Base-by-base conservation (phyloP, 2,113 vertebrate species). In the Lipophrys pholis region DNA sequence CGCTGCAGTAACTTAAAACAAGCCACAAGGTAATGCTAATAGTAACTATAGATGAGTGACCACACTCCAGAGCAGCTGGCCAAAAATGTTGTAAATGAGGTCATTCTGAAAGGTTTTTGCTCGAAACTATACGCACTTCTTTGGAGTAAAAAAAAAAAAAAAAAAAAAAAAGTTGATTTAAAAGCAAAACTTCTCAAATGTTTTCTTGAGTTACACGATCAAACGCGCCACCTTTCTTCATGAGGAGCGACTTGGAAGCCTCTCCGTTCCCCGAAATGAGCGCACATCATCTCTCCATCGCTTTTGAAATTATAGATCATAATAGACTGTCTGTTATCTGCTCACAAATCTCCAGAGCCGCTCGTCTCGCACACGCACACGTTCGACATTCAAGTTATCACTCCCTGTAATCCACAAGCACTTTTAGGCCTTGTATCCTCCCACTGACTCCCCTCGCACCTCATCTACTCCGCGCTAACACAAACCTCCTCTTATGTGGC, bases 401-500 rank as follows among this genome's bases (percentile, higher is more conserved):
- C 79, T 83, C 83, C 66, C 69, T 80, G 59, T 85, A 89, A 90
- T 87, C 82, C 75, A 43, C 70, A 64, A 58, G 83, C 78, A 73
- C 82, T 69, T 85, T 65, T 36, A 82, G 69, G 71, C 68, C 78
- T 39, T 76, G 76, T 84, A 66, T 59, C 67, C 76, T 84, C 59
- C 69, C 73, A 70, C 80, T 12, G 66, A 80, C 79, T 83, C 81
- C 53, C 65, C 17, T 73, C 56, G 74, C 83, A 85, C 84, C 85
- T 87, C 86, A 84, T 86, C 84, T 76, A 83, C 59, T 75, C 83
- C 11, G 76, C 15, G 82, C 81, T 87, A 91, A 90, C 86, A 85
- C 81, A 90, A 81, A 80, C 83, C 81, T 86, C 75, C 68, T 92
- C 87, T 93, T 72, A 91, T 91, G 90, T 91, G 93, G 90, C 87